Base-by-base conservation (phyloP, 2,113 vertebrate genomes). In the Lophotis ruficrista region DNA sequence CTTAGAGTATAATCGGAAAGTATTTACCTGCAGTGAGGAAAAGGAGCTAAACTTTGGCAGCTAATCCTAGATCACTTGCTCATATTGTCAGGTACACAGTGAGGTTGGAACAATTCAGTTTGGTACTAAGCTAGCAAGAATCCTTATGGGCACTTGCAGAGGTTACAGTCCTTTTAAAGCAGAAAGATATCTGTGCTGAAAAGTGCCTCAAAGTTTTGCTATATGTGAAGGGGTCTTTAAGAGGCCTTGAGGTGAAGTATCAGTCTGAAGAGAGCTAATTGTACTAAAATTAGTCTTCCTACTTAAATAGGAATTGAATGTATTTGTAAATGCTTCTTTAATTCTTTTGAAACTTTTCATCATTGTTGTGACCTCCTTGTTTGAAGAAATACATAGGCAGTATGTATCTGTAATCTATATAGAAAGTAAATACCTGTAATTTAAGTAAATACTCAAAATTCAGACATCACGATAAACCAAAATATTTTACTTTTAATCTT, bases 21-120 rank as follows among this genome's bases (percentile, higher is more conserved):
- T 43, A 35, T 3, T 48, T 62, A 25, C 14, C 43, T 35, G 12
- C 60, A 45, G 0, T 69, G 62, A 64, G 37, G 18, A 50, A 16
- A 84, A 54, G 31, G 7, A 81, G 19, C 50, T 50, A 5, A 87
- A 47, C 37, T 90, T 71, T 66, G 68, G 27, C 62, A 58, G 27
- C 43, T 77, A 37, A 33, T 68, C n/a, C 14, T 47, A 23, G 27
- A 45, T 71, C 27, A 18, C 18, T 72, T 47, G 28, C 24, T 56
- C 21, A 6, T 0, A 0, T 76, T 87, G 27, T 53, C 19, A 21
- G 25, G 19, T 81, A 38, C 3, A 7, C 7, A 10, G 47, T 69
- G 47, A 69, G 48, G 28, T 20, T 54, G 48, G 15, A 64, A 38
- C 7, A 1, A n/a, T 66, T 64, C 19, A 21, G 7, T 78, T 60